A percentile compares a stretch with the other conserved stretches of the same genome.
phyloP scores from a whole-genome alignment of 2,797 vertebrate genomes.

The Enteromius mattozi region DNA sequence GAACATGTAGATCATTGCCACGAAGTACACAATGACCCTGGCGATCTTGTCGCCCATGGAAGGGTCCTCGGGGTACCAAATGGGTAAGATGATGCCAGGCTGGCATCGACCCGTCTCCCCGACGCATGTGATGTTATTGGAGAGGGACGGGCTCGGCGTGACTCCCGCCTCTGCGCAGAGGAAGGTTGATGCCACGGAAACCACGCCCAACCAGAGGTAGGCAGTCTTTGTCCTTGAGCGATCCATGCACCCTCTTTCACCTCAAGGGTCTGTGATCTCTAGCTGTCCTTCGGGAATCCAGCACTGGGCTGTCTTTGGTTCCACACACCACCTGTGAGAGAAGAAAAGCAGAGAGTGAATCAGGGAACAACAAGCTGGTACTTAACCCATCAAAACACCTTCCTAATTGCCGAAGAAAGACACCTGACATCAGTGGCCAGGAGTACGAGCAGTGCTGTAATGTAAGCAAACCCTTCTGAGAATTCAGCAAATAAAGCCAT shows the following conservation, averaged over 20 bases:
- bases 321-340: constrained; percentile 70
- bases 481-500: constrained; percentile 32
- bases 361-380: constrained; percentile 39
- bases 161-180: constrained; percentile 82
- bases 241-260: constrained; percentile 93
- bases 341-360: constrained; percentile 46
- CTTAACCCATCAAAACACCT: background rate
- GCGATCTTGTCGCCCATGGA: constrained; percentile 99
- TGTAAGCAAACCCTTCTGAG: background rate
- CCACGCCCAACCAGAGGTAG: constrained; percentile 94
- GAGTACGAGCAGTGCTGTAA: background rate
- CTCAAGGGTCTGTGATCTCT: constrained; percentile 84
- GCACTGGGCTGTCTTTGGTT: constrained; percentile 75
- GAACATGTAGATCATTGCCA: constrained; percentile 99
- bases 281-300: constrained; percentile 79
- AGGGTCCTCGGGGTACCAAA: constrained; percentile 98
- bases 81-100: constrained; percentile 94
- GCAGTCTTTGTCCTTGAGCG: constrained; percentile 88
- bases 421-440: background rate
- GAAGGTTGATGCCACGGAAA: constrained; percentile 74
- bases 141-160: constrained; percentile 81
- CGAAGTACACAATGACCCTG: constrained; percentile 98
- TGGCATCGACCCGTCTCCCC: constrained; percentile 87
- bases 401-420: background rate
- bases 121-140: constrained; percentile 87